Evolutionary conservation across 2,113 vertebrate species (phyloP), one percentile per base, ranked within the genome.

Genomic region (Dromiciops gliroides): DNA sequence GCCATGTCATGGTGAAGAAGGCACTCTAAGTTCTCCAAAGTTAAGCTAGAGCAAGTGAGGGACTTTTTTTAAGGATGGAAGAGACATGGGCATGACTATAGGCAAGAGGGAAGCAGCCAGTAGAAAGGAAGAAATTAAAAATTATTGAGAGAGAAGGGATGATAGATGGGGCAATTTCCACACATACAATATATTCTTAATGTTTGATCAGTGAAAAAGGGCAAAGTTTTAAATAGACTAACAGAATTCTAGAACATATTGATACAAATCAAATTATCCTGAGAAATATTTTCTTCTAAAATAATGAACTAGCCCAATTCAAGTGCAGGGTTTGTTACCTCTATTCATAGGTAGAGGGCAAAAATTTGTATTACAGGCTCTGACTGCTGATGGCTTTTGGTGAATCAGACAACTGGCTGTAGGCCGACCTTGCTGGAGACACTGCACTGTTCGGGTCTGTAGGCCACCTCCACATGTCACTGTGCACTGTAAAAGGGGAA

Each of bases 391-490:
- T 8, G 99, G 99, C 92, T 99, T 99, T 98, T 99, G 99, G 90
- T 99, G 99, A 93, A 98, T 97, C 93, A 98, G 97, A 94, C 99
- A 99, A 50, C 99, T 99, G 0, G 98, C 97, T 0, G 99, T 98
- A 0, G 99, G 99, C 26, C 99, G 99, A 88, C 99, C 99, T 48
- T 99, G 99, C 53, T 98, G 98, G 67, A 99, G 98, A 97, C 99
- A 99, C 97, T 99, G 99, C 83, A 99, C 98, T 0, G 97, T 98
- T n/a, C 99, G 99, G 0, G 98, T 99, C 97, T 99, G 99, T 52
- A 99, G 99, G 0, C 99, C 99, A 49, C 99, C 99, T 0, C 99
- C 99, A 16, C 99, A 99, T 16, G 99, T 99, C 60, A 99, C 99
- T 0, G 99, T 99, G 97, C 99, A 99, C 99, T 99, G 98, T 0